Conservation (phyloP, 1,140 invertebrate genomes). For the Caenorhabditis tropicalis region DNA sequence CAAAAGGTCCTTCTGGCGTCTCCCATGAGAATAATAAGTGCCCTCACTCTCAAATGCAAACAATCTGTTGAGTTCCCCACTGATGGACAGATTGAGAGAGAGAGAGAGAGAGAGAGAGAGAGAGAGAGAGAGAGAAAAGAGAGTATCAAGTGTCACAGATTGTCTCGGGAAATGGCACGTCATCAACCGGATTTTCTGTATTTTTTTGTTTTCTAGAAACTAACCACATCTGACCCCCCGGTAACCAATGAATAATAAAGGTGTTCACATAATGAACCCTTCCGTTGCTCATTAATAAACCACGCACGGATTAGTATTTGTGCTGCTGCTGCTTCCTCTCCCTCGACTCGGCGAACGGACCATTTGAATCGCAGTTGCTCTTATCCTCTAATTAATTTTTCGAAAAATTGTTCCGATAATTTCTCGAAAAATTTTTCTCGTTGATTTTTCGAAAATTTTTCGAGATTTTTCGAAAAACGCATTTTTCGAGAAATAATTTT, state of each 20-base stretch:
- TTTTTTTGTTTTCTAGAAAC: too few species aligned
- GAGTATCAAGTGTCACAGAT: constrained; percentile 22
- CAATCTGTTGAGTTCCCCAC: constrained; percentile 23
- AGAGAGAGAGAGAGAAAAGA: background rate
- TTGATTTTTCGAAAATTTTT: too few species aligned
- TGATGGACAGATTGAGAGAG: background rate
- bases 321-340: too few species aligned
- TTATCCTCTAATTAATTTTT: too few species aligned
- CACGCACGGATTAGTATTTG: background rate
- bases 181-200: too few species aligned
- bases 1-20: background rate
- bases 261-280: background rate
- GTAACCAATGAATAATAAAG: background rate
- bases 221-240: background rate
- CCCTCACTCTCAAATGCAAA: background rate
- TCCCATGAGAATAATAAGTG: constrained; percentile 32
- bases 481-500: too few species aligned
- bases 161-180: background rate
- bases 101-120: background rate
- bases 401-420: too few species aligned
- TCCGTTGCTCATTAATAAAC: background rate
- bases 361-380: too few species aligned
- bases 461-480: too few species aligned
- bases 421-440: too few species aligned
- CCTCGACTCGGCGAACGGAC: too few species aligned